These are phyloP conservation scores for Sinocyclocheilus anophthalmus DNA, from an alignment of 2,113 vertebrate species.

Conservation along the genomic window DNA sequence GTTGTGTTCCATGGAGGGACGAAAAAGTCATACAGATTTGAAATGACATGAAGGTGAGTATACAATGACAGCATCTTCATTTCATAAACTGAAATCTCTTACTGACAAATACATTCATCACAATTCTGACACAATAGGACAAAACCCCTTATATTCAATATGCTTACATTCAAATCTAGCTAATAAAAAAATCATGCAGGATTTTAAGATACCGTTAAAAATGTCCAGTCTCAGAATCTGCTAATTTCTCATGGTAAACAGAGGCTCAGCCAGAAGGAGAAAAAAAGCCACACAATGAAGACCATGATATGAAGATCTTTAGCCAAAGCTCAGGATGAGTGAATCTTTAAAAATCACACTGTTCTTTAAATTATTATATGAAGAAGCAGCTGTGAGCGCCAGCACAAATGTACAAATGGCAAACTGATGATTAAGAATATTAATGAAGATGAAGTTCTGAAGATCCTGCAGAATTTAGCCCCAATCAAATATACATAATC, in stretches of 20 bases:
- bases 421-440: neutral
- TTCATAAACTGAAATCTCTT: slow-evolving; percentile 24
- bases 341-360: neutral
- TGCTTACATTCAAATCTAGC: slow-evolving; percentile 20
- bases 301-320: neutral
- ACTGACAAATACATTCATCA: slow-evolving; percentile 31
- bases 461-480: neutral
- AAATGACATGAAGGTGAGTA: neutral
- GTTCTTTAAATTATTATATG: neutral
- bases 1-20: neutral
- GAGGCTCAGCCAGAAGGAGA: neutral
- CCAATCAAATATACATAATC: neutral
- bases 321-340: neutral
- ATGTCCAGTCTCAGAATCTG: neutral
- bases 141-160: neutral
- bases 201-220: neutral
- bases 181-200: slow-evolving; percentile 26
- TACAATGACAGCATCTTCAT: neutral
- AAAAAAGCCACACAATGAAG: slow-evolving; percentile 9
- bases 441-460: neutral
- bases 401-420: slow-evolving; percentile 4
- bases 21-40: neutral
- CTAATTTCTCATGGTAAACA: neutral
- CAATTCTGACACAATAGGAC: slow-evolving; percentile 17
- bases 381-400: neutral